Evolutionary conservation across 2,888 invertebrate genomes (phyloP).

Genomic region (Fragum sueziense): DNA sequence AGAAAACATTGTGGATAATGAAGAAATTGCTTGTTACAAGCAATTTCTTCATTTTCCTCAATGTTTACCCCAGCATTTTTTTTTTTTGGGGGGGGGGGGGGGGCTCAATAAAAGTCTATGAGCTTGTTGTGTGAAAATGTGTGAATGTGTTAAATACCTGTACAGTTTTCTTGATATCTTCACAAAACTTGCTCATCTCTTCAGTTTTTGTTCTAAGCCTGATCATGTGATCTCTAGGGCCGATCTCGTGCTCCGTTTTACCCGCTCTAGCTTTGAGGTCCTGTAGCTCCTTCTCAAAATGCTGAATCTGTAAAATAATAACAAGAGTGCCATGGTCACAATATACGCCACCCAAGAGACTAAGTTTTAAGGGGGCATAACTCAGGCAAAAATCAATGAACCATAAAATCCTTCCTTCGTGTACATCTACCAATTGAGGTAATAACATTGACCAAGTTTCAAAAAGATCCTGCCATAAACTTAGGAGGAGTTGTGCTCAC

Average conservation of each 20-base stretch:
- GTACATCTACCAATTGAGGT: no score
- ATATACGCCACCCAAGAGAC: no score
- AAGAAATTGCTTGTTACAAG: no score
- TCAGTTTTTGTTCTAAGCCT: conserved; percentile 84
- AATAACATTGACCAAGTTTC: no score
- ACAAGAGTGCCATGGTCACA: no score
- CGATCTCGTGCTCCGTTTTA: conserved; percentile 84
- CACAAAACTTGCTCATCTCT: conserved; percentile 85
- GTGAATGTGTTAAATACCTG: conserved; percentile 72
- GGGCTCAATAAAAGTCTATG: neutral
- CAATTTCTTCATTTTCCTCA: neutral
- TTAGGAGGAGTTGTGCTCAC: no score
- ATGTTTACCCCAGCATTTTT: neutral
- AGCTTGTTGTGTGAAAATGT: neutral
- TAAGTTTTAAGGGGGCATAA: no score
- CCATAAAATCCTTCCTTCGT: no score
- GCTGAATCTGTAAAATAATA: conserved; percentile 66
- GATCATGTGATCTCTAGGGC: conserved; percentile 85
- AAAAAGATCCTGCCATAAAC: no score
- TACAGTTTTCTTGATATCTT: conserved; percentile 86
- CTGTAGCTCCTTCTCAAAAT: conserved; percentile 87
- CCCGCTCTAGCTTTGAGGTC: conserved; percentile 85
- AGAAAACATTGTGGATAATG: no score
- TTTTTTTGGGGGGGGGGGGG: no score
- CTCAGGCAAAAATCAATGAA: no score